These are phyloP conservation scores for Clarias pachynema DNA, from an alignment of 2,797 vertebrate genomes.

Conservation along the genomic window DNA sequence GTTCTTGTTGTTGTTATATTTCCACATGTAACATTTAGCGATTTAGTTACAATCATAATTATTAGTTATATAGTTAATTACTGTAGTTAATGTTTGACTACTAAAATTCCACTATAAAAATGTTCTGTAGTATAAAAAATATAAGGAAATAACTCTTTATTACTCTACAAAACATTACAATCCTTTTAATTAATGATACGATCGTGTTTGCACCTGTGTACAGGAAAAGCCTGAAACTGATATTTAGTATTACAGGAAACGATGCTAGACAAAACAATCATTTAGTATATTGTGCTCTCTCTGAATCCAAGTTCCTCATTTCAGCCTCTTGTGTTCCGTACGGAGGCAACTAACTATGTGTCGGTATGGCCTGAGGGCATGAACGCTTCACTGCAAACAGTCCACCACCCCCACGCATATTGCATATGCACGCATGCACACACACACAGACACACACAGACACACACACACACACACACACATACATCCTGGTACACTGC, in stretches of 20 bases:
- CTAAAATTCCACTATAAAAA: background rate
- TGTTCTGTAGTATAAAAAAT: background rate
- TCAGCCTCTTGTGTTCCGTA: slow-evolving; percentile 63
- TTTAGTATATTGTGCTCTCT: slow-evolving; percentile 41
- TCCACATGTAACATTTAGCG: background rate
- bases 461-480: background rate
- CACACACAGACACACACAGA: background rate
- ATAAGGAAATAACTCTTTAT: background rate
- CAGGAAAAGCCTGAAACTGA: background rate
- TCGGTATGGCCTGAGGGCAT: slow-evolving; percentile 53
- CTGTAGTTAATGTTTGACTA: background rate
- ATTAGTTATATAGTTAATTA: background rate
- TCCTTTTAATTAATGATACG: background rate
- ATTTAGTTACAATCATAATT: background rate
- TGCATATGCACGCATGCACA: background rate
- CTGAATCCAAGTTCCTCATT: slow-evolving; percentile 56
- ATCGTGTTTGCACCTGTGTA: background rate
- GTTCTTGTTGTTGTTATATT: background rate
- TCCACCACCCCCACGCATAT: slow-evolving; percentile 41
- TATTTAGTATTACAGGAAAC: slow-evolving; percentile 34
- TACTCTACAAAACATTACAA: background rate
- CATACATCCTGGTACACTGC: slow-evolving; percentile 63
- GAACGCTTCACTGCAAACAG: slow-evolving; percentile 65
- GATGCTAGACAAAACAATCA: slow-evolving; percentile 50
- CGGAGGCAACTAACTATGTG: slow-evolving; percentile 47